Conservation (phyloP, 2,113 vertebrate species). For the Pollimyrus isidori region DNA sequence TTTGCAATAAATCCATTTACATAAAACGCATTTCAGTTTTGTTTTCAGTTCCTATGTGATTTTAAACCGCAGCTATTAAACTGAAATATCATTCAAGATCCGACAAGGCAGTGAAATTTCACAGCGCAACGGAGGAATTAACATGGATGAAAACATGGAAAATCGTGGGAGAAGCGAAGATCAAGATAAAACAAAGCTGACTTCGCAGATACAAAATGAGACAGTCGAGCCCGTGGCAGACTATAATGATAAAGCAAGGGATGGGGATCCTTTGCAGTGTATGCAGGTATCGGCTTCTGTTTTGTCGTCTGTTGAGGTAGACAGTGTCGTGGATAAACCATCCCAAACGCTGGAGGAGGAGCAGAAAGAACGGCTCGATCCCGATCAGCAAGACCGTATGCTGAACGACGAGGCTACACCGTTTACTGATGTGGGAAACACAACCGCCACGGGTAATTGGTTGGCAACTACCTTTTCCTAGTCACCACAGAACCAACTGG, state of each 20-base stretch:
- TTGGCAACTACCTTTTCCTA: neutral
- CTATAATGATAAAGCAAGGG: neutral
- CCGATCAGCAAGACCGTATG: neutral
- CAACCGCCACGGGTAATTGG: conserved; percentile 48
- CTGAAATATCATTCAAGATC: conserved; percentile 18
- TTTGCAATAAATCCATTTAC: neutral
- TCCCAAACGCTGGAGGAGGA: neutral
- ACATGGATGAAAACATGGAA: neutral
- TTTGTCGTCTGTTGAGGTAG: neutral
- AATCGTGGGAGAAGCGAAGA: neutral
- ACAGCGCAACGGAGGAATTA: neutral
- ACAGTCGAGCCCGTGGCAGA: neutral
- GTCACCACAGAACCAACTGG: neutral
- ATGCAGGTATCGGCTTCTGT: neutral
- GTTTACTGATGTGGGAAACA: conserved; percentile 33
- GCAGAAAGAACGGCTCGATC: neutral
- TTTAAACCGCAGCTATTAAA: neutral
- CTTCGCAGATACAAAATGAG: neutral
- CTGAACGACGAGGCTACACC: neutral
- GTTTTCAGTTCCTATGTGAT: neutral
- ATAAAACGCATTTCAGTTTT: neutral
- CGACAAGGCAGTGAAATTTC: neutral
- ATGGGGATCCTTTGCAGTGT: neutral
- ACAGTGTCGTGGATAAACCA: neutral
- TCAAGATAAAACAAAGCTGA: neutral